These are phyloP conservation scores for Asobara japonica DNA, from an alignment of 1,140 invertebrate species.

Conservation along the genomic window DNA sequence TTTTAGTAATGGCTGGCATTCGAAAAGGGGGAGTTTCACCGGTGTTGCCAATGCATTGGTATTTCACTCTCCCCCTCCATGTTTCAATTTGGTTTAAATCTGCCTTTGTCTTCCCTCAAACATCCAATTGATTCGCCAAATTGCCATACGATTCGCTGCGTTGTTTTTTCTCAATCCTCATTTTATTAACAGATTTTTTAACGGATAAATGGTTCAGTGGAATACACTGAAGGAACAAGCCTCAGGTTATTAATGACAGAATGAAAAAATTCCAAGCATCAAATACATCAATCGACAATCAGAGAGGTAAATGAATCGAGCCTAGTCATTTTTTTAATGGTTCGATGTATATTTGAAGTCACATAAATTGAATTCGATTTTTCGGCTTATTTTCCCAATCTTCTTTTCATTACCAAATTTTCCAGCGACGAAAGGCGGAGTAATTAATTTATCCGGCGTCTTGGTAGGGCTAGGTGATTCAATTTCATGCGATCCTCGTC, in stretches of 20 bases:
- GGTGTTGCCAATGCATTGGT: background rate
- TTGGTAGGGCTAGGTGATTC: background rate
- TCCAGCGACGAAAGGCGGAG: background rate
- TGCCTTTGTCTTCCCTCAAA: background rate
- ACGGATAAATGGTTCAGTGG: no score
- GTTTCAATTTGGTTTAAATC: conserved; percentile 9
- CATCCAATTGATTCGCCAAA: background rate
- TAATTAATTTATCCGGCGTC: background rate
- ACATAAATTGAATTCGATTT: no score
- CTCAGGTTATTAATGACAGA: no score
- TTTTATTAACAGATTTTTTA: no score
- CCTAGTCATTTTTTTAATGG: no score
- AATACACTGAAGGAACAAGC: no score
- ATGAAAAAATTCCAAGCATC: no score
- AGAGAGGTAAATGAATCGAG: no score
- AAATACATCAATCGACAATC: no score
- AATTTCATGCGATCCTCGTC: background rate
- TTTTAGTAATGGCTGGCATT: conserved; percentile 1
- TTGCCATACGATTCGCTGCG: background rate
- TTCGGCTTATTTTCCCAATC: no score
- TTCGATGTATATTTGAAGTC: no score
- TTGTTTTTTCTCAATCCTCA: background rate
- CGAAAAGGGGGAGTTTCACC: background rate
- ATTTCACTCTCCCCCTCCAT: background rate
- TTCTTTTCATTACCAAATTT: no score